Evolutionary conservation across 2,113 vertebrate genomes (phyloP).

Genomic region (Cebidichthys violaceus): DNA sequence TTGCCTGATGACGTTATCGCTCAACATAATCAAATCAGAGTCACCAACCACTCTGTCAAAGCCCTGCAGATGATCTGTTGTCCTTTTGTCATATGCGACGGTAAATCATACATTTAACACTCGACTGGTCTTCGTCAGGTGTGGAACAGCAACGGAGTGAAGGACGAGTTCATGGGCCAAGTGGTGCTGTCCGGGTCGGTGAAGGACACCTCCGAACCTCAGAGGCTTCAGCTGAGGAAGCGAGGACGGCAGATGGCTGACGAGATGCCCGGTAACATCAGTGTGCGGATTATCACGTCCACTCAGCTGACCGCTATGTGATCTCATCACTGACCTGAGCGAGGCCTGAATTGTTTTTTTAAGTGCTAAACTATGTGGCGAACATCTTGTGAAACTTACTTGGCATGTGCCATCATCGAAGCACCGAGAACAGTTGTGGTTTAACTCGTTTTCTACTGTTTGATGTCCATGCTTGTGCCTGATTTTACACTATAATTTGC

Average conservation of each 20-base stretch:
- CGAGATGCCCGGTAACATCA: constrained; percentile 88
- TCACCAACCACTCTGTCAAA: not conserved
- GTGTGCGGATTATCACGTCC: constrained; percentile 84
- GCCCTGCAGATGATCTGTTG: not conserved
- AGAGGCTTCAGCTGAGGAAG: constrained; percentile 86
- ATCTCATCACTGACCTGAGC: constrained; percentile 42
- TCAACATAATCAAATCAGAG: constrained; percentile 5
- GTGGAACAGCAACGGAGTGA: constrained; percentile 88
- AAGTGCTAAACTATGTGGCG: not conserved
- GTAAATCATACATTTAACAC: not conserved
- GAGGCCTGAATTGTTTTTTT: not conserved
- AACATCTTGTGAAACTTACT: not conserved
- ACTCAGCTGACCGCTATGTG: constrained; percentile 89
- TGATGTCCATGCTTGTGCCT: not conserved
- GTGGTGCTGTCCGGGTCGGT: constrained; percentile 85
- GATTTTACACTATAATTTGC: not conserved
- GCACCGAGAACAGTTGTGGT: not conserved
- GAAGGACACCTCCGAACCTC: constrained; percentile 78
- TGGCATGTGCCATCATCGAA: not conserved
- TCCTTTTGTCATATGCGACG: no score
- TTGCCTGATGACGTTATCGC: not conserved
- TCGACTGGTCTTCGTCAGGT: constrained; percentile 81
- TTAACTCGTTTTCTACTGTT: not conserved
- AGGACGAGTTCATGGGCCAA: constrained; percentile 91
- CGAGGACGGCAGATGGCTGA: constrained; percentile 77